Evolutionary conservation across 37 sponge, comb jelly and placozoan genomes (phyloP), one percentile per base, ranked within the genome.

Genomic region (Bolinopsis microptera): DNA sequence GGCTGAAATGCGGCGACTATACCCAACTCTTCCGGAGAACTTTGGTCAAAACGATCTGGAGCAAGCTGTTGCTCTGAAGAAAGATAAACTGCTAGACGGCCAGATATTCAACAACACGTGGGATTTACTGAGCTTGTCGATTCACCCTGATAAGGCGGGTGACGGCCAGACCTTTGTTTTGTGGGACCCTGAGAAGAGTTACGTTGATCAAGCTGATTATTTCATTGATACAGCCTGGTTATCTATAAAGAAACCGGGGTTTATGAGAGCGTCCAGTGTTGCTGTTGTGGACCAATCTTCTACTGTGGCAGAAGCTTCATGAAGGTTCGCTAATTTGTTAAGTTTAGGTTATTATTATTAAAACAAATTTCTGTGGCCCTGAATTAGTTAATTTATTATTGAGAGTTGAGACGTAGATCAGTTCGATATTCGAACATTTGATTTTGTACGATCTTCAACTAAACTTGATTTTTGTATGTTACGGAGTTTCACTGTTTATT

Each of bases 41-140:
- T 80, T 36, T 30, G 30, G 38, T 13, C 82, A 80, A 80, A 80
- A 80, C 82, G 82, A 80, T 35, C 37, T 80, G 38, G 82, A 80
- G 38, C 38, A 80, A 35, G 82, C 82, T 13, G 30, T 80, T 2
- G 38, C 36, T 32, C 35, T 80, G 36, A 24, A 31, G 37, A 32
- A 80, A 33, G 82, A 80, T 37, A 2, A 22, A 31, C 23, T 36
- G 3, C 16, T 80, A 8, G 37, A 34, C 37, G 38, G 36, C 1
- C 5, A 80, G 82, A 16, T 33, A 33, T 80, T 80, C 22, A 31
- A 33, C 22, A 32, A 35, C 24, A 80, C 82, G 23, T 80, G 82
- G 82, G 38, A 80, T 22, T 30, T 80, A 32, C 37, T 32, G 38
- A 30, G 32, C 9, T 3, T 80, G 16, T 36, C 82, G 0, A 80